Evolutionary conservation across 2,888 invertebrate species (phyloP), one percentile per base, ranked within the genome.

Genomic region (Dione juno): DNA sequence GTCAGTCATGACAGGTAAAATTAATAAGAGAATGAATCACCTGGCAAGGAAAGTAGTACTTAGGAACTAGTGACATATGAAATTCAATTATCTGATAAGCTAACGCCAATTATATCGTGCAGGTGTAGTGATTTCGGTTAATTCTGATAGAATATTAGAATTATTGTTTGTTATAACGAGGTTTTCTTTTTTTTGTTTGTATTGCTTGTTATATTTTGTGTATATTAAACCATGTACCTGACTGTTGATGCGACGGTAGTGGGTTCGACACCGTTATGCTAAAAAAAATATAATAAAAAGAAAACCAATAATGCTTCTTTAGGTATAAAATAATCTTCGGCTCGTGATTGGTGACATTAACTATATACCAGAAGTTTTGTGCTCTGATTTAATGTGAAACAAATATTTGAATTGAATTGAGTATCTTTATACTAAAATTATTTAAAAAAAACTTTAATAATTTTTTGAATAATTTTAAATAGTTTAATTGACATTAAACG

Each of bases 11-110:
- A 35, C 54, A 54, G 14, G n/a, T n/a, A 21, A 54, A 54, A 35
- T n/a, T 35, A 37, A 37, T 37, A 54, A n/a, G n/a, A n/a, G 13
- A 54, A 54, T 35, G n/a, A 54, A 61, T 21, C 5, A 21, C 8
- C n/a, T n/a, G 14, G 14, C 9, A 61, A 28, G 28, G n/a, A 28
- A n/a, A 28, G 28, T 40, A 21, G 41, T 43, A 43, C n/a, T 41
- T n/a, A 59, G 59, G 43, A 61, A 61, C 43, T 10, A 43, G 13
- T 43, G 28, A 10, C 2, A 35, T 21, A 28, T 35, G 28, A 45
- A 61, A 61, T 61, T 35, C 43, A 45, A 61, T 61, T 61, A 61
- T 45, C 61, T n/a, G 61, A 61, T 61, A 45, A 45, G 28, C 45
- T n/a, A 28, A 43, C 43, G 21, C 41, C 59, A 59, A 59, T 59